These are phyloP conservation scores for Rhagonycha fulva DNA, from an alignment of 2,888 invertebrate genomes.

Conservation along the genomic window DNA sequence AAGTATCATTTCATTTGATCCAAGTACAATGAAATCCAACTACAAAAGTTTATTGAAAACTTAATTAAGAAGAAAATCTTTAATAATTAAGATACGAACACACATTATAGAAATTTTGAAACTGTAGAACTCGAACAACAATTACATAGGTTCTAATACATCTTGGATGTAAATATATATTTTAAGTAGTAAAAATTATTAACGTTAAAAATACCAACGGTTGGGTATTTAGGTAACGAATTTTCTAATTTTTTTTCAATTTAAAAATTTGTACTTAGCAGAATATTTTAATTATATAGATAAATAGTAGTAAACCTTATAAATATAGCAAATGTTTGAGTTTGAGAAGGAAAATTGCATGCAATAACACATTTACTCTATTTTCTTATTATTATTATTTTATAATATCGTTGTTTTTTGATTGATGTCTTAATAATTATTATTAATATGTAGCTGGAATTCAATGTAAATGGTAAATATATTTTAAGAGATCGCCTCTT, in stretches of 20 bases:
- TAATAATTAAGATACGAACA: not conserved
- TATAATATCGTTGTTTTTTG: constrained; percentile 6
- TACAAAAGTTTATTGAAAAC: constrained; percentile 19
- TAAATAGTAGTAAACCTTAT: constrained; percentile 4
- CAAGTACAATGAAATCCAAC: constrained; percentile 41
- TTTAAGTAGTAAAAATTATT: constrained; percentile 7
- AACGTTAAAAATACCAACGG: constrained; percentile 9
- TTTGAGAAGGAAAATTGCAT: constrained; percentile 27
- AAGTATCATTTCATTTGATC: constrained; percentile 5
- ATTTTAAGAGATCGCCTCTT: constrained; percentile 9
- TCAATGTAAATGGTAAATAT: constrained; percentile 28
- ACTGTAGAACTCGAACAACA: constrained; percentile 16
- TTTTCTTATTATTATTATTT: constrained; percentile 22
- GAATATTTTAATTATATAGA: constrained; percentile 25
- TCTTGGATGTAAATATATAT: constrained; percentile 7
- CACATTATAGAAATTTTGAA: constrained; percentile 13
- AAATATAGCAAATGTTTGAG: constrained; percentile 2
- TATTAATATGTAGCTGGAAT: constrained; percentile 28
- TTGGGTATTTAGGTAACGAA: not conserved
- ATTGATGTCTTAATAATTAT: not conserved
- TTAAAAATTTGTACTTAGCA: constrained; percentile 37
- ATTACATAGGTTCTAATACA: not conserved
- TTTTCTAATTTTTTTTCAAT: constrained; percentile 8
- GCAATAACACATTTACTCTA: constrained; percentile 37
- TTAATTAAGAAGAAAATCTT: not conserved